Base-by-base conservation (phyloP, 2,797 vertebrate genomes). In the Austrolebias charrua region DNA sequence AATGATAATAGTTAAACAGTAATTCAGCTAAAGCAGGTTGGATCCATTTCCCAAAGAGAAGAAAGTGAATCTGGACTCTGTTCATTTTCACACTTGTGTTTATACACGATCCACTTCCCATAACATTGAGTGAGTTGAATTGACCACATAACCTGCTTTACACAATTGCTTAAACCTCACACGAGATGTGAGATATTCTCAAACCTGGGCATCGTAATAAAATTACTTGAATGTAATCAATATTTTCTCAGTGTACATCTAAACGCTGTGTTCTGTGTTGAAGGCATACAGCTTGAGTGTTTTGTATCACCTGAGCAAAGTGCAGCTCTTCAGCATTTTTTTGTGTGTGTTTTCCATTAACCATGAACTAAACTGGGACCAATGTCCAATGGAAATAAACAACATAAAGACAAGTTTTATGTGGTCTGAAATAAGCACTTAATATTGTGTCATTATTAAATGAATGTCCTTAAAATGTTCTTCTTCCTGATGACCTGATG, bases 221-320 rank as follows among this genome's bases (percentile, higher is more conserved):
- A 59, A 29, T 73, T 63, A 62, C 76, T 71, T 72, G 63, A 24
- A 60, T 51, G 28, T 31, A 35, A 16, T 54, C 35, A 8, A 20
- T 61, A 66, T 73, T 59, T 59, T 75, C 20, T 79, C 65, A 63
- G 63, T 64, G 74, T 42, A 24, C 14, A 44, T 44, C 61, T 62
- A 79, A 45, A 57, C 60, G 53, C 48, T 78, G 72, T 66, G 74
- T 68, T 69, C 59, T 46, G 14, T 56, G 52, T 60, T 73, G 49
- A 84, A 84, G 75, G 42, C 63, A 60, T 58, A 51, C 57, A 40
- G 45, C 69, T 79, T 54, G 1, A 65, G 56, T 60, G 54, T 73
- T 35, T 67, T 59, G 28, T 54, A 42, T 67, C 68, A 73, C 64
- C 60, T 63, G 61, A 70, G 44, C 50, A 63, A 73, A 73, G 58